Evolutionary conservation across 2,113 vertebrate species (phyloP).

Genomic region (Ancistrus triradiatus): DNA sequence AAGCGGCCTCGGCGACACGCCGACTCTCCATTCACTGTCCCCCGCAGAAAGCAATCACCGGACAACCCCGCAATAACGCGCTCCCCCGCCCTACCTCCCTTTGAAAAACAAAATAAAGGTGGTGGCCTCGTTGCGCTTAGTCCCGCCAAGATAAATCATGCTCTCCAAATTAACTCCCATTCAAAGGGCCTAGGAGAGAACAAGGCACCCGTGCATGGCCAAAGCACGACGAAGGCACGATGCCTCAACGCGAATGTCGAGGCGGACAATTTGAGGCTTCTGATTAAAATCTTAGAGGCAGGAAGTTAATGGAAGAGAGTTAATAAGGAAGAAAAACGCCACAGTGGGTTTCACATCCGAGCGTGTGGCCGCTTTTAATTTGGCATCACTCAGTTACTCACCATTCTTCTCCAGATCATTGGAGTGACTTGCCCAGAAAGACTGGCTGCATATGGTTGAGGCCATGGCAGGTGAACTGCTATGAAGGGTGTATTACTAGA

Average conservation of each 20-base stretch:
- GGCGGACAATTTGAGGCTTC: constrained; percentile 78
- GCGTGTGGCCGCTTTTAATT: constrained; percentile 54
- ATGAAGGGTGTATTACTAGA: too few species aligned
- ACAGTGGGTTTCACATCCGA: constrained; percentile 57
- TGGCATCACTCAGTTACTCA: constrained; percentile 21
- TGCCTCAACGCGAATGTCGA: constrained; percentile 80
- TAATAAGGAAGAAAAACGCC: constrained; percentile 65
- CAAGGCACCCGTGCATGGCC: constrained; percentile 64
- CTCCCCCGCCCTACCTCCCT: constrained; percentile 71
- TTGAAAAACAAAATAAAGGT: constrained; percentile 78
- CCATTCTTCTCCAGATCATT: constrained; percentile 38
- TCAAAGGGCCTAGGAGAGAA: constrained; percentile 74
- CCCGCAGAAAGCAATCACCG: constrained; percentile 88
- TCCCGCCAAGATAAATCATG: constrained; percentile 82
- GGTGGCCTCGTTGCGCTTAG: constrained; percentile 72
- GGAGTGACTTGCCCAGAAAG: constrained; percentile 42
- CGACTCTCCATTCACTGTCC: constrained; percentile 81
- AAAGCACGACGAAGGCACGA: constrained; percentile 66
- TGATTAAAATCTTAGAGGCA: constrained; percentile 87
- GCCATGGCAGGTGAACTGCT: too few species aligned
- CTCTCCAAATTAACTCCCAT: constrained; percentile 88
- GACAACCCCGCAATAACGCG: constrained; percentile 84
- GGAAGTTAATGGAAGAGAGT: constrained; percentile 80
- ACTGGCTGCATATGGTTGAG: too few species aligned
- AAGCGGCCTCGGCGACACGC: constrained; percentile 75